Percentiles rank a stretch among this genome's conserved stretches.
phyloP scores from a whole-genome alignment of 2,888 invertebrate genomes.

The Dinocampus coccinellae region DNA sequence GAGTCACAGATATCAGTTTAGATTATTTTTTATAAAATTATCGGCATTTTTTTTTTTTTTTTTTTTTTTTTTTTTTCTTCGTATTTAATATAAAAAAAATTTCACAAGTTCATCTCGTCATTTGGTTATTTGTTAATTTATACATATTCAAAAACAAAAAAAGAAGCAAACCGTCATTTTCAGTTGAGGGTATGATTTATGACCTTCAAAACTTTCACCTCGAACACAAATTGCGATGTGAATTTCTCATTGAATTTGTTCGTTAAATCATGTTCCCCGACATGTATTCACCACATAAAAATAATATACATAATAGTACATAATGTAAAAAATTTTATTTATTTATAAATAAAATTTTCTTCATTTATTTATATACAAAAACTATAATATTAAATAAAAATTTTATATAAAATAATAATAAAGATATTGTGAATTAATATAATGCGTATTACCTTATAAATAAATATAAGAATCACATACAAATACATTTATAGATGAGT shows the following conservation, averaged over 20 bases:
- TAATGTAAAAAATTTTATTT: too few relatives aligned
- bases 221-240: constrained; percentile 19
- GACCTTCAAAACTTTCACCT: constrained; percentile 30
- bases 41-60: neutral
- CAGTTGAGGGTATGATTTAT: constrained; percentile 24
- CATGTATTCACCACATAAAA: neutral
- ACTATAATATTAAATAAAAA: too few relatives aligned
- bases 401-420: too few relatives aligned
- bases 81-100: too few relatives aligned
- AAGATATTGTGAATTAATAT: neutral
- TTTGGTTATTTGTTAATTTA: neutral
- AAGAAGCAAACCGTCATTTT: constrained; percentile 3
- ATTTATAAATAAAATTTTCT: too few relatives aligned
- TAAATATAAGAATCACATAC: neutral
- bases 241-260: neutral
- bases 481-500: neutral
- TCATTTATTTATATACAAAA: too few relatives aligned
- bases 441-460: neutral
- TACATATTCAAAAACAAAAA: neutral
- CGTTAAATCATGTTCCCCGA: neutral
- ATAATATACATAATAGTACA: too few relatives aligned
- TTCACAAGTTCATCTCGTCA: neutral
- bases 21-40: neutral
- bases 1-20: neutral
- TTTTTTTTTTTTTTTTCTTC: neutral